A percentile compares a stretch with the other conserved stretches of the same genome.
phyloP scores from a whole-genome alignment of 1,140 invertebrate species.

The Camponotus floridanus region DNA sequence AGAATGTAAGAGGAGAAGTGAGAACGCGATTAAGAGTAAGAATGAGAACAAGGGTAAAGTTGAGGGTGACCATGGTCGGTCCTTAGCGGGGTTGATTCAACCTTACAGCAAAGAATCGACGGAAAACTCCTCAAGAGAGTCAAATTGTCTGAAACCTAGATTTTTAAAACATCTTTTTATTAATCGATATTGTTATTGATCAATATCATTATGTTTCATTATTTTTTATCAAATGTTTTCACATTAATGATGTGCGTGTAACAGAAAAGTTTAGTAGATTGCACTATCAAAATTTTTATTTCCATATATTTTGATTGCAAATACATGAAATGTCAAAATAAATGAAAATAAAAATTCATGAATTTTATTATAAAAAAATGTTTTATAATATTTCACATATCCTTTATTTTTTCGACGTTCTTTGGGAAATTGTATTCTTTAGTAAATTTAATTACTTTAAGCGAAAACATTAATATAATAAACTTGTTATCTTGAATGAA shows the following conservation, averaged over 20 bases:
- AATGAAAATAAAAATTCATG: not conserved
- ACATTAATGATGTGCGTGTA: not conserved
- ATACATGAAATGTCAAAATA: no score
- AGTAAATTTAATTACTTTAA: not conserved
- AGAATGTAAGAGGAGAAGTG: conserved; percentile 28
- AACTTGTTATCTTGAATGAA: not conserved
- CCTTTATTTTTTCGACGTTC: not conserved
- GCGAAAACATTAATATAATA: not conserved
- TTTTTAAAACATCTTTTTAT: not conserved
- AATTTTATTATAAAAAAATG: conserved; percentile 4
- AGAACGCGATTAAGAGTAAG: conserved; percentile 24
- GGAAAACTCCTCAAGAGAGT: conserved; percentile 2
- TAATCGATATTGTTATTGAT: not conserved
- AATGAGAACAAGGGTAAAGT: conserved; percentile 49
- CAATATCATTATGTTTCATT: not conserved
- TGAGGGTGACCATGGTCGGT: conserved; percentile 53
- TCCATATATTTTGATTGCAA: no score
- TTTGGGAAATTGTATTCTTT: not conserved
- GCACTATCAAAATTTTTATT: no score
- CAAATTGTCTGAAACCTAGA: not conserved
- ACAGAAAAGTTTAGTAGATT: not conserved
- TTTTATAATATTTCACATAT: not conserved
- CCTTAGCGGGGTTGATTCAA: conserved; percentile 21
- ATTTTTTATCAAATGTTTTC: not conserved
- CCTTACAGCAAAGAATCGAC: not conserved